Evolutionary conservation across 1,140 invertebrate genomes (phyloP).

Genomic region (Octopus bimaculoides): DNA sequence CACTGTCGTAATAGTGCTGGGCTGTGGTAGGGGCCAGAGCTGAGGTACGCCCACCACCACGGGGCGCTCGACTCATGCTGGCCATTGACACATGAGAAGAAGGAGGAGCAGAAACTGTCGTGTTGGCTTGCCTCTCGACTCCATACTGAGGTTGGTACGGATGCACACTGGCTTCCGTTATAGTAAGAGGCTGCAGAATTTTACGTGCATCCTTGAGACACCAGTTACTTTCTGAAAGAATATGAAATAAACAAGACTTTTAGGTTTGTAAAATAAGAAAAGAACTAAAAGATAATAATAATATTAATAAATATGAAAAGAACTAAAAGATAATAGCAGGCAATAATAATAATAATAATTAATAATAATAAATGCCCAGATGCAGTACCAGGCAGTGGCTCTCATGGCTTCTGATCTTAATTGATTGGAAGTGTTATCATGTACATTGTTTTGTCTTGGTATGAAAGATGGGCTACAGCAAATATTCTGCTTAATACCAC

Average conservation of each 20-base stretch:
- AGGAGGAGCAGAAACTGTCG: background rate
- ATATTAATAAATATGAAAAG: too few relatives aligned
- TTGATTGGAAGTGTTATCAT: too few relatives aligned
- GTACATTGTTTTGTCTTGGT: too few relatives aligned
- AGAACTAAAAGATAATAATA: too few relatives aligned
- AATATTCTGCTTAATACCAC: too few relatives aligned
- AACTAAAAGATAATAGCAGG: too few relatives aligned
- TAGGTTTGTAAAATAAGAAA: too few relatives aligned
- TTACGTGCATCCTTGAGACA: slow-evolving; percentile 6
- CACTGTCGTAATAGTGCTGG: background rate
- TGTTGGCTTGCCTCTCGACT: background rate
- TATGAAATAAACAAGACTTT: background rate
- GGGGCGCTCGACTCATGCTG: background rate
- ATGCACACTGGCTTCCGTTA: background rate
- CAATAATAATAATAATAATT: too few relatives aligned
- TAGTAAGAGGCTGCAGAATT: slow-evolving; percentile 2
- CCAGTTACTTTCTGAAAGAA: slow-evolving; percentile 10
- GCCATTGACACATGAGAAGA: background rate
- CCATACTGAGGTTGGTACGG: background rate
- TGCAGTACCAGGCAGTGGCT: too few relatives aligned
- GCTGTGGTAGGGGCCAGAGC: background rate
- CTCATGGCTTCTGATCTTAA: too few relatives aligned
- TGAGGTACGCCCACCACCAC: background rate
- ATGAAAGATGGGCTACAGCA: too few relatives aligned
- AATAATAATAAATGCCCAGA: too few relatives aligned